Percentiles rank a stretch among this genome's conserved stretches.
These are phyloP conservation scores for Falco berigora DNA, from an alignment of 2,797 vertebrate genomes.

Conservation along the genomic window DNA sequence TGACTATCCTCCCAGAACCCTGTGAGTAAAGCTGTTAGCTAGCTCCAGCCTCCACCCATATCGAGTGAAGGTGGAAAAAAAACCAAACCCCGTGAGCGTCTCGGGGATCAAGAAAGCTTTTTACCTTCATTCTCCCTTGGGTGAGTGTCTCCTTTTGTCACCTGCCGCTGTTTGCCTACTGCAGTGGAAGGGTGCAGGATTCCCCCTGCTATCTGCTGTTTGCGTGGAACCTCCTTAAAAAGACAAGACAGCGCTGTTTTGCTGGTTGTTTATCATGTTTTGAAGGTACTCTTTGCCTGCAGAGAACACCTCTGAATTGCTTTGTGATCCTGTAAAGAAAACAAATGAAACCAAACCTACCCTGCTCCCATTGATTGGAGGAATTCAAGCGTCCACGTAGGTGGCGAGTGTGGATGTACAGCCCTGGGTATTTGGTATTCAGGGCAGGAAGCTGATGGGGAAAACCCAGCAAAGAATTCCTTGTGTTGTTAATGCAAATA, in stretches of 20 bases:
- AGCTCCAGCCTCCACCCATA: not conserved
- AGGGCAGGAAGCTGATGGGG: not conserved
- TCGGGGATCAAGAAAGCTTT: slow-evolving; percentile 9
- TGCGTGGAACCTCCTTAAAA: not conserved
- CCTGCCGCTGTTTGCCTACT: not conserved
- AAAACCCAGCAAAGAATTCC: not conserved
- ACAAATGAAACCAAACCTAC: not conserved
- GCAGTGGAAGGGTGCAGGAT: not conserved
- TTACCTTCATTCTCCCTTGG: not conserved
- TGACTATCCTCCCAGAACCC: not conserved
- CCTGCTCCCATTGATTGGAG: not conserved
- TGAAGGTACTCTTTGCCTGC: not conserved
- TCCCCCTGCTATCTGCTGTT: not conserved
- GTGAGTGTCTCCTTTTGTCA: not conserved
- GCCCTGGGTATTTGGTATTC: not conserved
- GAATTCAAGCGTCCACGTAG: not conserved
- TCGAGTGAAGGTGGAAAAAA: not conserved
- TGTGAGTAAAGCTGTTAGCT: not conserved
- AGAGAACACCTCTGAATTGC: slow-evolving; percentile 1
- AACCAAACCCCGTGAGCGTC: not conserved
- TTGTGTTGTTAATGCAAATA: not conserved
- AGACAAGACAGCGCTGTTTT: not conserved
- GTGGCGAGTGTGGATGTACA: not conserved
- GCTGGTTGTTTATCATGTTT: not conserved
- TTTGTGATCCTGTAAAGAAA: slow-evolving; percentile 1